phyloP scores from a whole-genome alignment of 2,113 vertebrate genomes.

The Eurystomus gularis region DNA sequence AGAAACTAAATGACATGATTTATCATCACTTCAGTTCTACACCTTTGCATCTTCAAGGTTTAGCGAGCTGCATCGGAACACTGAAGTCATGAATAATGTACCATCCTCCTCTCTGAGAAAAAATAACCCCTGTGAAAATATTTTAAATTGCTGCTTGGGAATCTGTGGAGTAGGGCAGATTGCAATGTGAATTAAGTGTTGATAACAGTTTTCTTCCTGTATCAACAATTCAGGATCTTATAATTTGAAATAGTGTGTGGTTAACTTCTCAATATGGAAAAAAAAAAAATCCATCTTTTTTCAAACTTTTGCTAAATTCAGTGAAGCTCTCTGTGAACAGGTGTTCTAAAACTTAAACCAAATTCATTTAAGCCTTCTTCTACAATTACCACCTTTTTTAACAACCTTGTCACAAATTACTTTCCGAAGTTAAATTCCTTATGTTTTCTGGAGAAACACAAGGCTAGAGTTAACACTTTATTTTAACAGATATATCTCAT shows the following conservation, averaged over 20 bases:
- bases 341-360: not conserved
- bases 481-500: not conserved
- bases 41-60: not conserved
- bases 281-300: not conserved
- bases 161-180: not conserved
- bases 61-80: not conserved
- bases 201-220: not conserved
- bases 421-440: not conserved
- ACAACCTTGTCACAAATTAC: not conserved
- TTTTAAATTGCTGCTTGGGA: not conserved
- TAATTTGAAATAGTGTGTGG: not conserved
- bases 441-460: not conserved
- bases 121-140: not conserved
- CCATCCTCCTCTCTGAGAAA: not conserved
- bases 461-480: not conserved
- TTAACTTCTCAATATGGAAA: not conserved
- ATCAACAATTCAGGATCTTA: not conserved
- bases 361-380: not conserved
- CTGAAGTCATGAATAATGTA: not conserved
- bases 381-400: not conserved
- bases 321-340: not conserved
- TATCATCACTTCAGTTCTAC: not conserved
- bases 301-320: not conserved
- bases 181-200: not conserved
- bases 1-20: not conserved